These are phyloP conservation scores for Pristionchus fissidentatus DNA, from an alignment of 2,888 invertebrate species.

Conservation along the genomic window DNA sequence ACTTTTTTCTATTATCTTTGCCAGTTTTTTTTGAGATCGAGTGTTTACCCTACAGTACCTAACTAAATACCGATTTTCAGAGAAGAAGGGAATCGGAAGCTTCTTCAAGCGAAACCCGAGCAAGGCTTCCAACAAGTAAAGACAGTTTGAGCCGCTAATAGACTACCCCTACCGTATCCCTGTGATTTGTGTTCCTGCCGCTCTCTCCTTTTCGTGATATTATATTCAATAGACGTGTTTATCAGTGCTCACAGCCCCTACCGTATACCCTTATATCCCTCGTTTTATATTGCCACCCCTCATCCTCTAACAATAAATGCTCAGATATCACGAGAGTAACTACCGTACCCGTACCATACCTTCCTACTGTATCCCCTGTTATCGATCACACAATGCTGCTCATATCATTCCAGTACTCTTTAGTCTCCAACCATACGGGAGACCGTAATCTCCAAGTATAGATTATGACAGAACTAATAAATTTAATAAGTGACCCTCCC, in stretches of 20 bases:
- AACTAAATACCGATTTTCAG: no score
- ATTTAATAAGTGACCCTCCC: constrained; percentile 3
- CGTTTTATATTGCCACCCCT: constrained; percentile 5
- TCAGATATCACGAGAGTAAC: no score
- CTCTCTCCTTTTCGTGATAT: not conserved
- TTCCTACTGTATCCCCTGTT: not conserved
- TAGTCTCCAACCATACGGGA: constrained; percentile 15
- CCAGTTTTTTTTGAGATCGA: not conserved
- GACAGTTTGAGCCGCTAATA: not conserved
- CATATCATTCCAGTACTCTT: not conserved
- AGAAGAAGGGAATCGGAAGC: constrained; percentile 38
- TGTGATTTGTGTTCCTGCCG: not conserved
- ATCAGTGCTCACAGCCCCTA: not conserved
- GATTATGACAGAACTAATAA: not conserved
- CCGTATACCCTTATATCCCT: no score
- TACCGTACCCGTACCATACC: not conserved
- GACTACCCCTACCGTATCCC: constrained; percentile 7
- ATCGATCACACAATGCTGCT: not conserved
- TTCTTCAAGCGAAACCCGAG: constrained; percentile 43
- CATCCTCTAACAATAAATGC: no score
- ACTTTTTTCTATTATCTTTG: not conserved
- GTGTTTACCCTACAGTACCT: no score
- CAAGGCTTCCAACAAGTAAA: not conserved
- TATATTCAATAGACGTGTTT: not conserved
- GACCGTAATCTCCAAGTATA: constrained; percentile 14